Base-by-base conservation (phyloP, 2,888 invertebrate species). In the Stramonita haemastoma region DNA sequence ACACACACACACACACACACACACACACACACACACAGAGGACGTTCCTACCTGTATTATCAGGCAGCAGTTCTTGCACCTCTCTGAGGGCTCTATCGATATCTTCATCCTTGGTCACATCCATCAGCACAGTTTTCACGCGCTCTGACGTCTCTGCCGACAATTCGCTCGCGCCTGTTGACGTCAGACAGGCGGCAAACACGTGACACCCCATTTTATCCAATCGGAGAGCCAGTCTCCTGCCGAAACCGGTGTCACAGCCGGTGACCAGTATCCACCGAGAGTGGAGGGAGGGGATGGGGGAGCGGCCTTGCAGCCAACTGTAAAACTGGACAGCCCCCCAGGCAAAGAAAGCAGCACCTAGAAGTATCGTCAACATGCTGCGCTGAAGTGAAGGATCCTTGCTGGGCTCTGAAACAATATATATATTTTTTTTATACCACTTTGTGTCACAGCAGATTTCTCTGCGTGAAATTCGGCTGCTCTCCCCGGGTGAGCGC, bases 171-270 rank as follows among this genome's bases (percentile, higher is more conserved):
- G 87, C 88, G 46, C 88, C 89, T 11, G 84, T 88, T 86, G 36
- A 29, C 46, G 91, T 89, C 60, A 89, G 70, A 46, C 91, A 91
- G 26, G 89, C 87, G 13, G 90, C 91, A 79, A 90, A 90, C 34
- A 91, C 91, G 85, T 89, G 86, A 60, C 89, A 90, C 32, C 91
- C 91, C 66, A 90, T 13, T 15, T 57, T 79, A 84, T 91, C 91
- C 85, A 91, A 79, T 87, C 88, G 89, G 11, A 32, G 85, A 13
- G 89, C 91, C 60, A 88, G 81, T 5, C 79, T 73, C 88, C 89
- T 57, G 22, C 91, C 91, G 88, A 91, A 91, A n/a, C 91, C 91
- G 79, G 87, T 36, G 84, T 88, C 88, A 70, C 88, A 88, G 66
- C 88, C 88, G 0, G 88, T 88, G 29, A 88, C 29, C 17, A 88